Base-by-base conservation (phyloP, 2,888 invertebrate species). In the Liopterus haemorrhoidalis region DNA sequence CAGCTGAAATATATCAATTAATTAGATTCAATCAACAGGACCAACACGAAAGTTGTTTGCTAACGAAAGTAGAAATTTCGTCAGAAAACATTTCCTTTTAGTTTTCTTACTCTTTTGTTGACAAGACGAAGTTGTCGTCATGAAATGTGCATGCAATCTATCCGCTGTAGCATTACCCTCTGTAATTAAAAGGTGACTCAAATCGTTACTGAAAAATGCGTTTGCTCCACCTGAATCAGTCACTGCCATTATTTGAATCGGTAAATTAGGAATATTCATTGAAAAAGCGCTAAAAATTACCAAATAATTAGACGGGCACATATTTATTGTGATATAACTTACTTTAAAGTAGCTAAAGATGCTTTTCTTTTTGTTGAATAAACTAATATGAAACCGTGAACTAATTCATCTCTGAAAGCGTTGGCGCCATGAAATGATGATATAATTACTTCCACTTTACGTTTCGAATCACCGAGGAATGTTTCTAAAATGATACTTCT, bases 361-460 rank as follows among this genome's bases (percentile, higher is more conserved):
- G 95, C 94, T 78, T 89, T 90, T 63, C 95, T 78, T 68, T 93
- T 92, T 5, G 93, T 87, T 0, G 94, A 95, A 68, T 92, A 96
- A 48, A 94, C 90, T 52, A 95, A 78, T 59, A 96, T 90, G 64
- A 92, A 93, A 18, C 95, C 96, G 63, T 96, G 95, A 52, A 92
- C 90, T 40, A 94, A 72, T 64, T 92, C 89, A 66, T 93, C 90
- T 55, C 91, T 77, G 66, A 90, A 91, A 59, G 90, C 87, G 69
- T 87, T 87, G 25, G 92, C 91, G 41, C 92, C 91, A 64, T 95
- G 96, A 70, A 91, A 95, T 59, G 94, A 93, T 15, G 92, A 88
- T 56, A 94, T 82, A 54, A 90, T 89, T n/a, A 78, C 84, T 73
- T 89, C 89, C 5, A 89, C 85, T 61, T 86, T 83, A 57, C 90